Evolutionary conservation across 2,797 vertebrate genomes (phyloP).

Genomic region (Thaleichthys pacificus): DNA sequence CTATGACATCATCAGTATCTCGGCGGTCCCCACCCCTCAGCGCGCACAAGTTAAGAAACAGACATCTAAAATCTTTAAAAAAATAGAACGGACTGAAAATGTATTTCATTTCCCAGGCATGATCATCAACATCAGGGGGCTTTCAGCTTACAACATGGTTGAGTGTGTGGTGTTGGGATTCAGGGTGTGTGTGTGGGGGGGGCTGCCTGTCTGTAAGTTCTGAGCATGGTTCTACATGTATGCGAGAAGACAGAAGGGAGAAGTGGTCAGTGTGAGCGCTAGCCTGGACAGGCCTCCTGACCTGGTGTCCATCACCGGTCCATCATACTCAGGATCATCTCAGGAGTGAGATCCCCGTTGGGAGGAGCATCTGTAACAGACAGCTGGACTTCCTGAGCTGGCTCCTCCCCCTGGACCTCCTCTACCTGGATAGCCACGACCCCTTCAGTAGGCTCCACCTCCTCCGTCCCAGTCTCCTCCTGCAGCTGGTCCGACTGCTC

Average conservation of each 20-base stretch:
- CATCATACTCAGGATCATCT: constrained; percentile 99
- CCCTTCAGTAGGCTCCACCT: constrained; percentile 60
- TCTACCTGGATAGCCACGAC: constrained; percentile 55
- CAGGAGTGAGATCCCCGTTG: constrained; percentile 95
- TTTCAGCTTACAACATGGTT: constrained; percentile 65
- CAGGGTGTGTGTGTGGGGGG: constrained; percentile 26
- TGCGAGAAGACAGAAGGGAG: background rate
- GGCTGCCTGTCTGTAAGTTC: background rate
- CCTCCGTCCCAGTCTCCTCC: constrained; percentile 26
- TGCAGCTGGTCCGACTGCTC: constrained; percentile 61
- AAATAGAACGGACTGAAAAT: constrained; percentile 62
- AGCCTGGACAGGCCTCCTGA: background rate
- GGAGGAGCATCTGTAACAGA: constrained; percentile 78
- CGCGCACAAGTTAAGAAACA: constrained; percentile 29
- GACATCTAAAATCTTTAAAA: constrained; percentile 57
- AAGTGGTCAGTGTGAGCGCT: background rate
- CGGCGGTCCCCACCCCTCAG: constrained; percentile 19
- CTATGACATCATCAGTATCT: constrained; percentile 22
- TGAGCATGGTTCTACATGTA: background rate
- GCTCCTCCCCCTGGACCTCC: constrained; percentile 81
- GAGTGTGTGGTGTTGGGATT: constrained; percentile 53
- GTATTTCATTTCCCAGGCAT: constrained; percentile 41
- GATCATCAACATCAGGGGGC: constrained; percentile 13
- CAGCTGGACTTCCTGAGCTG: constrained; percentile 64
- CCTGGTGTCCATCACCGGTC: constrained; percentile 86